Evolutionary conservation across 2,797 vertebrate species (phyloP), one percentile per base, ranked within the genome.

Genomic region (Valencia hispanica): DNA sequence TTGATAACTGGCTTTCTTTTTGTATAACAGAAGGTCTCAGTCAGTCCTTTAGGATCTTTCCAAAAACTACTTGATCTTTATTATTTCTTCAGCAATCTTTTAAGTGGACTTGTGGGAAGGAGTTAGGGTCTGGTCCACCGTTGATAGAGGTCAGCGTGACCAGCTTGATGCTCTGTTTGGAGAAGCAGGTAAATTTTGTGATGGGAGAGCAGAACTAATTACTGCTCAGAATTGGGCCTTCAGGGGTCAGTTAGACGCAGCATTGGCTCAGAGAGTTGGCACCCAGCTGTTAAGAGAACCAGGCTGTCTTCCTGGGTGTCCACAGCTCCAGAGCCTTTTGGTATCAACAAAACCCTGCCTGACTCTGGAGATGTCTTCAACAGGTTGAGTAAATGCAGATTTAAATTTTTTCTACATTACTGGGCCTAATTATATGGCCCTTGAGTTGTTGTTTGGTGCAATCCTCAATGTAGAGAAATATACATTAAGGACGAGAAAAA

Each of bases 1-100:
- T 69, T 80, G 83, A 81, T 84, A 79, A 78, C 74, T 84, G 73
- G 80, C 78, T 86, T 79, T 57, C 61, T 45, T 81, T 88, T 72
- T 0, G 10, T 79, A 73, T 79, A 72, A 22, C 69, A 65, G 66
- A 79, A 55, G 15, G 30, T 7, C 63, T 68, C 39, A 57, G 41
- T 57, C 70, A 79, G 5, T 78, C 39, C 50, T 69, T 89, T 30
- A 43, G 73, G 63, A 34, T 68, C 15, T 82, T 70, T 66, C 43
- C n/a, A 73, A 41, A 73, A 73, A 79, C 45, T 68, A 17, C 41
- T 72, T 55, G 27, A 61, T 66, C 43, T 27, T 68, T 6, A 45
- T 83, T 66, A 4, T 15, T 68, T 43, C n/a, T 8, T 8, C 39
- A 25, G 70, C 7, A 77, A 70, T 79, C 50, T 47, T 61, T 59